Evolutionary conservation across 2,113 vertebrate genomes (phyloP).

Genomic region (Dolichallabes microphthalmus): DNA sequence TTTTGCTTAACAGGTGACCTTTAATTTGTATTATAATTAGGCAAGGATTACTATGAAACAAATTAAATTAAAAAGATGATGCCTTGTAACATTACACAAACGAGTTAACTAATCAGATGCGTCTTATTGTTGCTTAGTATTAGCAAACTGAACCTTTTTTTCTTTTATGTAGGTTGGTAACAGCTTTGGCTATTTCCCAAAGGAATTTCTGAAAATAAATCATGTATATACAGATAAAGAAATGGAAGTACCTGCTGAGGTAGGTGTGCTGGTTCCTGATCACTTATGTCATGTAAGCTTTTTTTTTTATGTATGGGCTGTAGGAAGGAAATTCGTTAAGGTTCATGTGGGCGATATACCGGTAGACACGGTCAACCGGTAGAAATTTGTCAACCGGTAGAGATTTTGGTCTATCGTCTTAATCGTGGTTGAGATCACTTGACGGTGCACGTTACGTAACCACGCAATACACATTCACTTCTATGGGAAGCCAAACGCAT

Average conservation of each 20-base stretch:
- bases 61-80: not conserved
- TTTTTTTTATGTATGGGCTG: not conserved
- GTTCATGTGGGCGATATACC: too few relatives aligned
- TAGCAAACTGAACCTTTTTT: not conserved
- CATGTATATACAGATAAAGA: constrained; percentile 85
- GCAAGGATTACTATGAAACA: not conserved
- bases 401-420: too few relatives aligned
- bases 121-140: not conserved
- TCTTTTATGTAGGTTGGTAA: constrained; percentile 80
- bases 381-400: too few relatives aligned
- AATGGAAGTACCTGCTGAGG: constrained; percentile 81
- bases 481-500: too few relatives aligned
- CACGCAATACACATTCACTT: too few relatives aligned
- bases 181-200: constrained; percentile 94
- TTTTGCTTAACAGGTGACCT: too few relatives aligned
- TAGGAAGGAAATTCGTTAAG: not conserved
- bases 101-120: too few relatives aligned
- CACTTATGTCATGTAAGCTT: not conserved
- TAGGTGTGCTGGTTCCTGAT: constrained; percentile 64
- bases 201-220: constrained; percentile 83
- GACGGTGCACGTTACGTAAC: too few relatives aligned
- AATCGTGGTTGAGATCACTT: too few relatives aligned
- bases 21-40: not conserved
- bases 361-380: too few relatives aligned
- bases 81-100: not conserved